Percentiles rank a stretch among this genome's conserved stretches.
Evolutionary conservation across 2,888 invertebrate genomes (phyloP).

Genomic region (Julus scandinavius): DNA sequence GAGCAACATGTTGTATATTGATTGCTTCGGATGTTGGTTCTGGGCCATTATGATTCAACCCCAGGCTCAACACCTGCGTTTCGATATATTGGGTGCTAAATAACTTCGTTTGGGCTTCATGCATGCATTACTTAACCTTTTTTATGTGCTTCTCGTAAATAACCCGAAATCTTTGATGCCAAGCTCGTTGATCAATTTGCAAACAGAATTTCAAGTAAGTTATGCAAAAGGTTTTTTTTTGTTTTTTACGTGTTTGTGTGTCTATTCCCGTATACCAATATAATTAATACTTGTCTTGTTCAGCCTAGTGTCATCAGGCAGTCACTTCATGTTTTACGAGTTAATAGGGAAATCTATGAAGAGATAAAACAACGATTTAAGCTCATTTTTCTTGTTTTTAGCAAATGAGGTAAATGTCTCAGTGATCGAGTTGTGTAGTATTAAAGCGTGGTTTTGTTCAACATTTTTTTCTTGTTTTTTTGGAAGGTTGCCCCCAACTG

Average conservation of each 20-base stretch:
- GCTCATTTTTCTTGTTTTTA: slow-evolving; percentile 24
- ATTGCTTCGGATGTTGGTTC: slow-evolving; percentile 27
- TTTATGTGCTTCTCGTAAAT: slow-evolving; percentile 22
- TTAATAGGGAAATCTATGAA: slow-evolving; percentile 22
- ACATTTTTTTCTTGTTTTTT: slow-evolving; percentile 2
- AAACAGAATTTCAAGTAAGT: neutral
- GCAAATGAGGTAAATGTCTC: slow-evolving; percentile 20
- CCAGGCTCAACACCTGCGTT: slow-evolving; percentile 24
- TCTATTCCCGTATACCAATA: neutral
- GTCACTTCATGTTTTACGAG: slow-evolving; percentile 28
- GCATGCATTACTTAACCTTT: slow-evolving; percentile 27
- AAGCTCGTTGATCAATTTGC: neutral
- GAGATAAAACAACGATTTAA: slow-evolving; percentile 29
- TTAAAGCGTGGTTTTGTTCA: slow-evolving; percentile 28
- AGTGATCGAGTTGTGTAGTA: slow-evolving; percentile 20
- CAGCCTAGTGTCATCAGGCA: neutral
- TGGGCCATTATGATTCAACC: slow-evolving; percentile 11
- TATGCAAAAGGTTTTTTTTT: neutral
- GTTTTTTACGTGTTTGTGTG: neutral
- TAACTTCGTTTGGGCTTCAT: neutral
- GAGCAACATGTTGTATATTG: neutral
- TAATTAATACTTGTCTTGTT: slow-evolving; percentile 23
- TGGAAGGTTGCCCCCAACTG: slow-evolving; percentile 34
- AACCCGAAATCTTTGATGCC: neutral
- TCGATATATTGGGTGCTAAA: slow-evolving; percentile 28